Evolutionary conservation across 2,888 invertebrate species (phyloP).

Genomic region (Athrips mouffetella): DNA sequence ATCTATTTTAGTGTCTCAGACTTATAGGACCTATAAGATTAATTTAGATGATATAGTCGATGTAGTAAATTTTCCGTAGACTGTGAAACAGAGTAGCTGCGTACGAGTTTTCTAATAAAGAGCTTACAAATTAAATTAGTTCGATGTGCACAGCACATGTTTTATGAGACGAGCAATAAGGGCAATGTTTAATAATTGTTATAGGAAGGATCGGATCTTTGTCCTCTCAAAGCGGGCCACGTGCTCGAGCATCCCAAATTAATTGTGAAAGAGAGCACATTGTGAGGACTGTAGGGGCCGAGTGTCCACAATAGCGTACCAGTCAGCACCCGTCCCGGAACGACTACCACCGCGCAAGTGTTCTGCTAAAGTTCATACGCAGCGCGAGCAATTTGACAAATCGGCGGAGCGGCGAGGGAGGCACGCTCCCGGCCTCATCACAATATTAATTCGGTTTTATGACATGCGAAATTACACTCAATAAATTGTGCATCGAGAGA

Average conservation of each 20-base stretch:
- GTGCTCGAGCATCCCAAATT: constrained; percentile 30
- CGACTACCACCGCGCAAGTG: too few species aligned
- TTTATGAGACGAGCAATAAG: not conserved
- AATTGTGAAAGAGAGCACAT: constrained; percentile 14
- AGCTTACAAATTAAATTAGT: too few species aligned
- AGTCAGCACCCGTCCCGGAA: too few species aligned
- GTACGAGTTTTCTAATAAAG: too few species aligned
- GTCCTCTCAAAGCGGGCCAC: constrained; percentile 20
- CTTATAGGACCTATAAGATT: too few species aligned
- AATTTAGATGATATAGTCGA: too few species aligned
- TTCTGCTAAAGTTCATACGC: constrained; percentile 29
- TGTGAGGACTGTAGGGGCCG: not conserved
- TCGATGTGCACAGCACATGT: constrained; percentile 6
- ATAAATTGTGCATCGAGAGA: constrained; percentile 65
- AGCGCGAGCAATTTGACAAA: constrained; percentile 37
- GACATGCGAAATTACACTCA: constrained; percentile 75
- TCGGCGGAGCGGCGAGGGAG: constrained; percentile 22
- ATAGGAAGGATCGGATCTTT: not conserved
- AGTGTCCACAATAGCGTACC: constrained; percentile 26
- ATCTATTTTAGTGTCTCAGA: too few species aligned
- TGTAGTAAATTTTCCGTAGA: too few species aligned
- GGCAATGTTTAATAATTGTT: constrained; percentile 9
- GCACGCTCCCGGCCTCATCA: constrained; percentile 22
- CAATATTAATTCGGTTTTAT: constrained; percentile 73
- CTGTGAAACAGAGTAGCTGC: too few species aligned